A percentile compares a stretch with the other conserved stretches of the same genome.
Evolutionary conservation across 92 coral and sea anemone species (phyloP).

Genomic region (Plumapathes pennacea): DNA sequence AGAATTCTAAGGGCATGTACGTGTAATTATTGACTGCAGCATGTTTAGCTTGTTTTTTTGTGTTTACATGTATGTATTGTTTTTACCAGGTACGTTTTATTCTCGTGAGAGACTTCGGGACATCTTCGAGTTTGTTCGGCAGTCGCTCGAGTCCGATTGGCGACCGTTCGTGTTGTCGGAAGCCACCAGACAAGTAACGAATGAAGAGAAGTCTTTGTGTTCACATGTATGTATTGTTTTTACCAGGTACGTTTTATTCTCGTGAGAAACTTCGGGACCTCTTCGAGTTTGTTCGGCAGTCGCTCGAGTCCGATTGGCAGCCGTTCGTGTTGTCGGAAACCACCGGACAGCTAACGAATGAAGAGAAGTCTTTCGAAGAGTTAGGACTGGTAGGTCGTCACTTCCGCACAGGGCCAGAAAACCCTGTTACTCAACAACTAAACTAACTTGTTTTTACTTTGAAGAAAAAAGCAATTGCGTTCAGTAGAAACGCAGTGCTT

Average conservation of each 20-base stretch:
- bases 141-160: conserved; percentile 69
- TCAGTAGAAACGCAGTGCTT: no score
- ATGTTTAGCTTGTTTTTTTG: no score
- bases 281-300: conserved; percentile 76
- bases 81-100: conserved; percentile 59
- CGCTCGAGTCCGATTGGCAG: conserved; percentile 92
- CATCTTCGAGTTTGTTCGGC: conserved; percentile 56
- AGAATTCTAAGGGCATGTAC: no score
- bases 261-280: conserved; percentile 78
- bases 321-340: conserved; percentile 85
- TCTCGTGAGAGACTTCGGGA: conserved; percentile 58
- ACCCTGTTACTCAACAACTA: no score
- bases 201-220: background rate
- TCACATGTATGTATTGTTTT: no score
- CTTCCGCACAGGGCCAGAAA: no score
- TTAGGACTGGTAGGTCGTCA: conserved; percentile 89
- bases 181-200: background rate
- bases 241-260: conserved; percentile 80
- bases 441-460: no score
- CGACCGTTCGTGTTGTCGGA: background rate
- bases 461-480: no score
- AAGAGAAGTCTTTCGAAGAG: conserved; percentile 68
- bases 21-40: no score
- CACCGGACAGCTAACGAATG: conserved; percentile 75
- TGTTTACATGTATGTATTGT: no score